phyloP scores from a whole-genome alignment of 2,113 vertebrate genomes.

The Grantiella picta region DNA sequence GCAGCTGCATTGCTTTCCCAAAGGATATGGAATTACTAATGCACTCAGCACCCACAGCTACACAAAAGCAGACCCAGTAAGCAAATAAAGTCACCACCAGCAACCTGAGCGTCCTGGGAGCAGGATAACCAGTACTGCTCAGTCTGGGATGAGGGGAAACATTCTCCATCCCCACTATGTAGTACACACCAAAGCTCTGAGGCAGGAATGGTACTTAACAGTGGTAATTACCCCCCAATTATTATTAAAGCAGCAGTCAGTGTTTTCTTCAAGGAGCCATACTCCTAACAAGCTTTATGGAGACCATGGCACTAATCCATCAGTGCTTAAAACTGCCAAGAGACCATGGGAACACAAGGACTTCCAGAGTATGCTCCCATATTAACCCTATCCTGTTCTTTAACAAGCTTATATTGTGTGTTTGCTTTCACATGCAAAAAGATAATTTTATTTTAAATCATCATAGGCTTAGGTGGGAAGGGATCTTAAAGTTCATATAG shows the following conservation, averaged over 20 bases:
- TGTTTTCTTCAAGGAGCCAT: not conserved
- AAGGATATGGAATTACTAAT: not conserved
- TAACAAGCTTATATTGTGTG: not conserved
- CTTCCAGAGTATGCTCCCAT: not conserved
- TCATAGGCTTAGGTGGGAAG: not conserved
- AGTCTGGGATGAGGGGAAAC: not conserved
- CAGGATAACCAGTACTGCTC: not conserved
- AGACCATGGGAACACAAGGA: not conserved
- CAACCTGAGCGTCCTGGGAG: not conserved
- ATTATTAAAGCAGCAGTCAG: not conserved
- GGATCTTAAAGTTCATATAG: not conserved
- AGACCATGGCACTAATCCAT: not conserved
- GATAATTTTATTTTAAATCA: not conserved
- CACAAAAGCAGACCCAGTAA: not conserved
- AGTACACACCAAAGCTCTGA: accelerated
- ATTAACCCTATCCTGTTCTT: not conserved
- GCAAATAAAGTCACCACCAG: not conserved
- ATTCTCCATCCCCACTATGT: accelerated
- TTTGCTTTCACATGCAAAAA: not conserved
- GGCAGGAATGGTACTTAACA: accelerated
- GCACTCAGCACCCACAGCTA: not conserved
- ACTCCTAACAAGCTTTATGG: not conserved
- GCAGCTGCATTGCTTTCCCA: not conserved
- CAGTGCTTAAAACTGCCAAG: not conserved
- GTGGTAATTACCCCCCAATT: not conserved